Evolutionary conservation across 2,113 vertebrate genomes (phyloP).

Genomic region (Thalassoma bifasciatum): DNA sequence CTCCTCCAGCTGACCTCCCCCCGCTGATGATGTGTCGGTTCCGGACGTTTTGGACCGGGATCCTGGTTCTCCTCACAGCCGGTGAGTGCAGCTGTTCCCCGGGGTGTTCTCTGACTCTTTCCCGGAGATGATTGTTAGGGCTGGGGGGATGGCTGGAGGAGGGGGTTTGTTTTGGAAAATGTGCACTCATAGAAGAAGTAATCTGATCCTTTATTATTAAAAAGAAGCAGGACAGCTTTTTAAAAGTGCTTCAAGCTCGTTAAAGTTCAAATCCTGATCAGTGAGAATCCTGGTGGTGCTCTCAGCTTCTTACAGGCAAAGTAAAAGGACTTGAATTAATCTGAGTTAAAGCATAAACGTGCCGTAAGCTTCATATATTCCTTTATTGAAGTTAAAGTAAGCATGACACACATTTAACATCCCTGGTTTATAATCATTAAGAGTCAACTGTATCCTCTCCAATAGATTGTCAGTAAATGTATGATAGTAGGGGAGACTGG

Average conservation of each 20-base stretch:
- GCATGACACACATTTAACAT: too few relatives aligned
- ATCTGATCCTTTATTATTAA: not conserved
- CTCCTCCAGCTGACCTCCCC: not conserved
- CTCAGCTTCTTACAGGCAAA: too few relatives aligned
- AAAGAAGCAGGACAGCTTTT: not conserved
- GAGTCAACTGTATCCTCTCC: too few relatives aligned
- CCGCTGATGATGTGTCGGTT: conserved; percentile 77
- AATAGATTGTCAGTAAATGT: too few relatives aligned
- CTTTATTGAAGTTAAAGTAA: too few relatives aligned
- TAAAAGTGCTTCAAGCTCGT: not conserved
- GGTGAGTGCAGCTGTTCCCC: conserved; percentile 77
- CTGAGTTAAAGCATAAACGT: too few relatives aligned
- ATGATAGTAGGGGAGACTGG: too few relatives aligned
- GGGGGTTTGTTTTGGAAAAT: conserved; percentile 35
- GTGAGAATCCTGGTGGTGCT: too few relatives aligned
- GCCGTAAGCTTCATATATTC: too few relatives aligned
- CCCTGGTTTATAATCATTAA: too few relatives aligned
- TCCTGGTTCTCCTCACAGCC: conserved; percentile 79
- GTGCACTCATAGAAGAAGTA: not conserved
- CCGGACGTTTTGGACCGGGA: conserved; percentile 61
- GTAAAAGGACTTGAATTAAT: too few relatives aligned
- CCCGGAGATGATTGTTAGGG: conserved; percentile 4
- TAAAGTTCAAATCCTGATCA: not conserved
- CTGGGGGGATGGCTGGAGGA: conserved; percentile 3
- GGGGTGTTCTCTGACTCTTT: conserved; percentile 13